Evolutionary conservation across 2,113 vertebrate species (phyloP).

Genomic region (Paradisaea rubra): DNA sequence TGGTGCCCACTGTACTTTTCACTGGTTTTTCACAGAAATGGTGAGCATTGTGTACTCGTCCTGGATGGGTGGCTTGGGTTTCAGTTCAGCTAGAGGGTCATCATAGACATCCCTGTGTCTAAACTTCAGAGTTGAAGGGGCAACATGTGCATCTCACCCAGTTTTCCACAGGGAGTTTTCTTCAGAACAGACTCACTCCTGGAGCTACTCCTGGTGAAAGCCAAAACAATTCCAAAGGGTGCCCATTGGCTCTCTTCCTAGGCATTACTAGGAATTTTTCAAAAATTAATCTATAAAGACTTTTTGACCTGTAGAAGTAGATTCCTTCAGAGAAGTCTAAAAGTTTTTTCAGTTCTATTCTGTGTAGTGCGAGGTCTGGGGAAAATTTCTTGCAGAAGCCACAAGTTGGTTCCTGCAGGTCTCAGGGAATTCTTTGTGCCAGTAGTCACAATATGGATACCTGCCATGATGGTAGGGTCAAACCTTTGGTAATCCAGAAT

Average conservation of each 20-base stretch:
- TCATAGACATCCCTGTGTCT: not conserved
- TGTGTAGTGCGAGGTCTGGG: not conserved
- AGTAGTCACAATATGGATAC: not conserved
- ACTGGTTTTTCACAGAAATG: not conserved
- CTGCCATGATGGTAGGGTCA: not conserved
- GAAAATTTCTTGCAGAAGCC: not conserved
- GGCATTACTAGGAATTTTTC: not conserved
- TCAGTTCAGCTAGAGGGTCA: not conserved
- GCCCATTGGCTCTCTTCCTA: not conserved
- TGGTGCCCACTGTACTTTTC: not conserved
- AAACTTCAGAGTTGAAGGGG: not conserved
- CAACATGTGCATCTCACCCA: not conserved
- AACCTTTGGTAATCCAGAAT: not conserved
- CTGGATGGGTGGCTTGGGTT: not conserved
- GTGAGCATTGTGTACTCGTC: not conserved
- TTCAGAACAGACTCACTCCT: not conserved
- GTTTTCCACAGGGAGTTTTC: not conserved
- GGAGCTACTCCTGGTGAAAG: not conserved
- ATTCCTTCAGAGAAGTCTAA: not conserved
- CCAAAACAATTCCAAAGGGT: not conserved
- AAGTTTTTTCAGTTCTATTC: not conserved
- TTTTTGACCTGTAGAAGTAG: not conserved
- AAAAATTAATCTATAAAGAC: not conserved
- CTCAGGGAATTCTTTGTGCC: not conserved
- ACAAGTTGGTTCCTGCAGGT: not conserved